Conservation (phyloP, 2,888 invertebrate species). For the Tryphoninae sp. region DNA sequence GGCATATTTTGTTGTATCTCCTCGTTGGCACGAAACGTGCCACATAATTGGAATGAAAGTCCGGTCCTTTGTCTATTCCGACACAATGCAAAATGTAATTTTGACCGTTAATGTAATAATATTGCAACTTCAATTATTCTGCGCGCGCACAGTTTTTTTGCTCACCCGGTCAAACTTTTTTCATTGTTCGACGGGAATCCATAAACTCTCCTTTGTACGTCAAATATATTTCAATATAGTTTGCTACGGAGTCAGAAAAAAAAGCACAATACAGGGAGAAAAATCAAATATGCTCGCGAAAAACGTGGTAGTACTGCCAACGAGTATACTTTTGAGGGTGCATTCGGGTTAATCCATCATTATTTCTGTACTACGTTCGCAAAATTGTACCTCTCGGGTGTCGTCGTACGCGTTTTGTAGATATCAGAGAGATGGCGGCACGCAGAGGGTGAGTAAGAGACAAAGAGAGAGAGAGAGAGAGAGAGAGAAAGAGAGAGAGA, state of each 20-base stretch:
- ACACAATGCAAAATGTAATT: background rate
- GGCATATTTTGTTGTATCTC: background rate
- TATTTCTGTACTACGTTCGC: slow-evolving; percentile 43
- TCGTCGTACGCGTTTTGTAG: background rate
- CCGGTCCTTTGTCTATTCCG: background rate
- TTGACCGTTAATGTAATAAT: background rate
- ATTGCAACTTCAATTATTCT: background rate
- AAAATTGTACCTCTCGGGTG: slow-evolving; percentile 25
- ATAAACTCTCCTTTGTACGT: background rate
- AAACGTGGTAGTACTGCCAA: slow-evolving; percentile 34
- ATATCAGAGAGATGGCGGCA: background rate
- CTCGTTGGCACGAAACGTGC: background rate
- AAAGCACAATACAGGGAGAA: background rate
- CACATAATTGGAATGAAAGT: background rate
- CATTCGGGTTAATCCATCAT: slow-evolving; percentile 52
- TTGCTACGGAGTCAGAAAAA: slow-evolving; percentile 1
- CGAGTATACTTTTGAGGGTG: slow-evolving; percentile 36
- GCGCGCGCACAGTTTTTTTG: background rate
- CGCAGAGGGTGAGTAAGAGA: background rate
- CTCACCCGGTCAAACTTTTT: background rate
- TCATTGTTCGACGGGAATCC: slow-evolving; percentile 3
- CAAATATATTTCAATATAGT: slow-evolving; percentile 6
- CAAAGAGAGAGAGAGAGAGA: background rate
- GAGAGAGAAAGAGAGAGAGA: background rate
- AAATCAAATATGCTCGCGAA: slow-evolving; percentile 17